Evolutionary conservation across 2,888 invertebrate genomes (phyloP), one percentile per base, ranked within the genome.

Genomic region (Drosophila atroscutellata): DNA sequence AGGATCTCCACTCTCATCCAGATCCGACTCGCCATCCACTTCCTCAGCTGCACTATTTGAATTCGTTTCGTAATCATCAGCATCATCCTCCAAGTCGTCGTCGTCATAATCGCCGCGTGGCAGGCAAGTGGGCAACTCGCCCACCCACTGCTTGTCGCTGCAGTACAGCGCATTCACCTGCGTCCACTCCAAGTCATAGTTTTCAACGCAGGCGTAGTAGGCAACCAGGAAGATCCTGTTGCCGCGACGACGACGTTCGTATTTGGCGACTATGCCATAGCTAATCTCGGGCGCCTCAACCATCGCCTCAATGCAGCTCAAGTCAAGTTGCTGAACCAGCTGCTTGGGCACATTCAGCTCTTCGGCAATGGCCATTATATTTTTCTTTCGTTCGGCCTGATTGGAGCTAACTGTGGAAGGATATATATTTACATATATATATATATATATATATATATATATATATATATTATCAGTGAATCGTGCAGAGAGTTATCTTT

Each of bases 131-230:
- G 95, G 95, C 73, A 93, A 87, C 51, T 93, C 92, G 11, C 95
- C 95, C 68, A 95, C 91, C 95, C 95, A 95, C 77, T 92, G 92
- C 54, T 93, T 92, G 63, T 92, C 91, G 80, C 94, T 94, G 88
- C 95, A 95, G 90, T 94, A 95, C 80, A 95, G 93, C 52, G 93
- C 94, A 76, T 94, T 93, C 34, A 92, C 91, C 54, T 92, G 92
- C 2, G 91, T 80, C 56, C 93, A 93, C 74, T 93, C 93, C 56
- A 95, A 93, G 51, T 92, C 92, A 85, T 93, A 94, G 34, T 94
- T 94, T 36, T 93, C 93, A 54, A 93, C 89, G 80, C 95, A 95
- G 63, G 93, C 92, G 81, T 95, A 95, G 77, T 94, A 91, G 11
- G 95, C 95, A 50, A 94, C 94, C 42, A 94, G 91, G 80, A 95